Percentiles rank a stretch among this genome's conserved stretches.
These are phyloP conservation scores for Entomobrya multifasciata DNA, from an alignment of 2,888 invertebrate genomes.

Conservation along the genomic window DNA sequence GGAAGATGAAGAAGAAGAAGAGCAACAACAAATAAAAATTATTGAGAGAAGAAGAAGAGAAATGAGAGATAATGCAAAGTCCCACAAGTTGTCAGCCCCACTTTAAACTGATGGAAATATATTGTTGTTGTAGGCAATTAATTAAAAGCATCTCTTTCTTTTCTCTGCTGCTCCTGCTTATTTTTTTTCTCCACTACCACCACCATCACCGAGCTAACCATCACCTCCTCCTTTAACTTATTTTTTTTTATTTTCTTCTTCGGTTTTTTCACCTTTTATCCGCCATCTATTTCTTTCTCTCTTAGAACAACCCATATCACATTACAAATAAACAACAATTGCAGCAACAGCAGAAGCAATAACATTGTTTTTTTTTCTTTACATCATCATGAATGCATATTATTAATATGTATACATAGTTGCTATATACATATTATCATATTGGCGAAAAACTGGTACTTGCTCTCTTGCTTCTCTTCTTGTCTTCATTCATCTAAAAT, in stretches of 20 bases:
- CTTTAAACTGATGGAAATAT: slow-evolving; percentile 73
- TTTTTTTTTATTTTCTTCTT: slow-evolving; percentile 39
- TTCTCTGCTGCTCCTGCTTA: slow-evolving; percentile 16
- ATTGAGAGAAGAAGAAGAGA: slow-evolving; percentile 16
- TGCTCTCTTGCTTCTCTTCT: slow-evolving; percentile 5
- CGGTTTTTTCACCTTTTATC: slow-evolving; percentile 42
- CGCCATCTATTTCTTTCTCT: slow-evolving; percentile 26
- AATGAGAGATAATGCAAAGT: slow-evolving; percentile 62
- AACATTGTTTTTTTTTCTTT: neutral
- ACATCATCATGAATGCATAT: slow-evolving; percentile 41
- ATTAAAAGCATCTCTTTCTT: slow-evolving; percentile 65
- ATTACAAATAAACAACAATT: slow-evolving; percentile 15
- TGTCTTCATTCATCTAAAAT: slow-evolving; percentile 46
- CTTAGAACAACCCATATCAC: no score
- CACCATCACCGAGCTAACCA: slow-evolving; percentile 10
- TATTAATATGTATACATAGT: slow-evolving; percentile 50
- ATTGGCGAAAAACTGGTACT: slow-evolving; percentile 57
- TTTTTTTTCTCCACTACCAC: neutral
- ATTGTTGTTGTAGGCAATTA: slow-evolving; percentile 70
- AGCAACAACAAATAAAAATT: slow-evolving; percentile 12
- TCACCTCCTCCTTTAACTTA: slow-evolving; percentile 35
- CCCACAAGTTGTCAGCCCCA: slow-evolving; percentile 70
- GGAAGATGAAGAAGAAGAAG: slow-evolving; percentile 17
- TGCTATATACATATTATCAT: no score
- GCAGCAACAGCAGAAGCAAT: slow-evolving; percentile 2